Evolutionary conservation across 2,113 vertebrate species (phyloP), one percentile per base, ranked within the genome.

Genomic region (Pontoporia blainvillei): DNA sequence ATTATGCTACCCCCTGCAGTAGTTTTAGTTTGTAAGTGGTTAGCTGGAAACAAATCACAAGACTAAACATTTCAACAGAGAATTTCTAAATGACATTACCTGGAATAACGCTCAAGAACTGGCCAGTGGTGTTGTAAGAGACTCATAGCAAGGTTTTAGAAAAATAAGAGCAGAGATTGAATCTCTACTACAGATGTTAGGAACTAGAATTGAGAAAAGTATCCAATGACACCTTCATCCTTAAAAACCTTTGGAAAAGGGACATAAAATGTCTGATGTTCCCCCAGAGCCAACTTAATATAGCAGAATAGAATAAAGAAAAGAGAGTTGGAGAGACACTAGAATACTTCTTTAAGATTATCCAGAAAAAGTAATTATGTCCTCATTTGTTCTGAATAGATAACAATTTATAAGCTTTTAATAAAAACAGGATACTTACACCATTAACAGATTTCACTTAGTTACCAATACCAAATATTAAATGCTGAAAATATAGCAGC

Each of bases 21-120:
- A 72, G 46, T 52, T 86, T 61, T 93, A 27, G 1, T 91, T 62
- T 44, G 4, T 85, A 82, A 96, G 90, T 52, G 5, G 85, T 81
- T 69, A 76, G 52, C 54, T 79, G 59, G 13, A 94, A 87, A 85
- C n/a, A 72, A 97, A 78, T 86, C 39, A 90, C 46, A 86, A 95
- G 49, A 27, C 36, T 71, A 89, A 94, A 78, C 44, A 66, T 71
- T 88, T 83, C 78, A n/a, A 3, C 27, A 11, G 57, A 76, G 46
- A 83, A 78, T 64, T 91, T 89, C 61, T 86, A 71, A 23, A 59
- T 86, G 78, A 12, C 11, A 14, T 78, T 90, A 61, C 59, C 52
- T 52, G 39, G 34, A 78, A 86, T 64, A 61, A 52, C 39, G 8
- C 7, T 52, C 18, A 90, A 69, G 57, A 91, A 61, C 15, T 79